These are phyloP conservation scores for Aquatica leii DNA, from an alignment of 2,888 invertebrate species.

Conservation along the genomic window DNA sequence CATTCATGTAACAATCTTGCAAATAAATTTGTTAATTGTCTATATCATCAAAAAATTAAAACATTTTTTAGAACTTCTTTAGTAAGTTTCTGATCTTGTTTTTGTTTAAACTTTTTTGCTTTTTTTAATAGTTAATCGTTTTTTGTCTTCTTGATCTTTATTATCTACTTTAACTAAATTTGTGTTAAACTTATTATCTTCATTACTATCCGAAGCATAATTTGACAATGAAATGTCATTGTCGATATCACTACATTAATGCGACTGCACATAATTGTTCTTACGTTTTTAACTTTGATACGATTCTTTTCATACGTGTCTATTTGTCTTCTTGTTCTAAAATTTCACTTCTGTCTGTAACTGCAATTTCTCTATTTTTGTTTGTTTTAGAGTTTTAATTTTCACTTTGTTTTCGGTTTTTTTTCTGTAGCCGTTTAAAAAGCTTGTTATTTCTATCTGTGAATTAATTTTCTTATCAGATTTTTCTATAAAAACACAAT, in stretches of 20 bases:
- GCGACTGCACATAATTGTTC: conserved; percentile 43
- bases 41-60: conserved; percentile 82
- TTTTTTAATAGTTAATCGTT: conserved; percentile 88
- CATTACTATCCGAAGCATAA: conserved; percentile 53
- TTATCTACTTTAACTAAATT: conserved; percentile 55
- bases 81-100: conserved; percentile 74
- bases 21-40: conserved; percentile 76
- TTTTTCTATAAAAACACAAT: conserved; percentile 58
- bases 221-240: conserved; percentile 47
- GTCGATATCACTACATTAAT: conserved; percentile 12
- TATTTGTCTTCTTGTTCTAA: background rate
- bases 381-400: conserved; percentile 40
- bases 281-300: background rate
- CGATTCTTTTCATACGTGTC: too few relatives aligned
- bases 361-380: background rate
- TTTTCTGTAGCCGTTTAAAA: conserved; percentile 67
- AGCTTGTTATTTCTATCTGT: conserved; percentile 72
- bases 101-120: conserved; percentile 77
- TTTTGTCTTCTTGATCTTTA: conserved; percentile 64
- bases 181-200: conserved; percentile 51
- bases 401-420: conserved; percentile 61
- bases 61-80: conserved; percentile 84
- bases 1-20: too few relatives aligned
- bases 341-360: background rate
- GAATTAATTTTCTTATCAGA: conserved; percentile 69